Base-by-base conservation (phyloP, 2,797 vertebrate species). In the Setipinna tenuifilis region DNA sequence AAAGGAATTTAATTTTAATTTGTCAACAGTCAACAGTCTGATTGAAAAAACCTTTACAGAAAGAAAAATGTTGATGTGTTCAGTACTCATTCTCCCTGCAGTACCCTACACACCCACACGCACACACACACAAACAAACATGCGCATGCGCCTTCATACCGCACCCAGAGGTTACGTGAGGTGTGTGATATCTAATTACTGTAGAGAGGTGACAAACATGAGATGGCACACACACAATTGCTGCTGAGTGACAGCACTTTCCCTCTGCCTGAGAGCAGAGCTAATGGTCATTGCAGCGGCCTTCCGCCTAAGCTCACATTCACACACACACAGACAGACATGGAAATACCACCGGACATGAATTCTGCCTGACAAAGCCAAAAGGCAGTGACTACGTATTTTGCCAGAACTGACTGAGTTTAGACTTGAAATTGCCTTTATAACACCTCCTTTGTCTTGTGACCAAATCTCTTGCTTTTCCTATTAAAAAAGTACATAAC, bases 171-270 rank as follows among this genome's bases (percentile, higher is more conserved):
- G 25, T 78, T 78, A 41, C 71, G 31, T 78, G 44, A 78, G 31
- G 71, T 35, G 41, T 41, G 35, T 19, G 71, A 78, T 78, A 78
- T 78, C 71, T 78, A 78, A 78, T 78, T 78, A 78, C 71, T 9
- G 65, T 71, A 71, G 31, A 71, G 65, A 35, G 65, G 28, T 35
- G 71, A 78, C 35, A 78, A 78, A 78, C 71, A 41, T 78, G 71
- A 78, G 71, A 35, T 78, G 71, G 35, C 71, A 78, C 71, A 44
- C 68, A 75, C 71, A 78, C 71, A 71, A 71, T 6, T 19, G 35
- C 7, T 41, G 35, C 71, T 78, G 71, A 78, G 19, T 44, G 71
- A 17, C 35, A 21, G 17, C 35, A 78, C 71, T 78, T 78, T 78
- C 71, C 19, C 71, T 44, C 71, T 44, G 71, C 17, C 71, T 7